Percentiles rank a stretch among this genome's conserved stretches.
These are phyloP conservation scores for Caenorhabditis wallacei DNA, from an alignment of 2,888 invertebrate genomes.

Conservation along the genomic window DNA sequence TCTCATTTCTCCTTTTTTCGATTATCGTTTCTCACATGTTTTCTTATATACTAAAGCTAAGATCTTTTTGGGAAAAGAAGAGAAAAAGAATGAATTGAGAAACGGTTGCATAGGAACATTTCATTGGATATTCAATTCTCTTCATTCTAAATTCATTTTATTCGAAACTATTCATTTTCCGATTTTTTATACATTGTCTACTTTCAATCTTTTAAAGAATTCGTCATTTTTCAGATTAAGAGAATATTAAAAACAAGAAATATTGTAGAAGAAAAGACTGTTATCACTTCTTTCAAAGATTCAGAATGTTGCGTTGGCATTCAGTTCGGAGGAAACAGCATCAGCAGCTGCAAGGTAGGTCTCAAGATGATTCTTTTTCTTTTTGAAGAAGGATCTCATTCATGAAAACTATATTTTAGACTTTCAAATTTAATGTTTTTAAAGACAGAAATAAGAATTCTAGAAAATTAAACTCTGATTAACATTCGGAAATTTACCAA, in stretches of 20 bases:
- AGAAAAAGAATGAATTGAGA: slow-evolving; percentile 2
- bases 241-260: too few species aligned
- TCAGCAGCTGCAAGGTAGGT: slow-evolving; percentile 62
- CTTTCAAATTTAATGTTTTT: too few species aligned
- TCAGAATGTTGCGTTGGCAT: slow-evolving; percentile 68
- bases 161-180: not conserved
- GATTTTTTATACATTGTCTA: not conserved
- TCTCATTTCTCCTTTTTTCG: slow-evolving; percentile 7
- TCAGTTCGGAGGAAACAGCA: slow-evolving; percentile 70
- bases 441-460: too few species aligned
- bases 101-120: slow-evolving; percentile 25
- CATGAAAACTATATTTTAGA: too few species aligned
- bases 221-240: too few species aligned
- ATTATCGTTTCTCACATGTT: slow-evolving; percentile 16
- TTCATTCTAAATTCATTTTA: slow-evolving; percentile 15
- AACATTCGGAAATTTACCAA: too few species aligned
- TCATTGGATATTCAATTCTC: slow-evolving; percentile 17
- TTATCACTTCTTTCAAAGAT: not conserved
- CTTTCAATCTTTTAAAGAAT: too few species aligned
- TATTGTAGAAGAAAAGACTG: not conserved
- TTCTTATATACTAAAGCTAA: slow-evolving; percentile 1
- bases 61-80: not conserved
- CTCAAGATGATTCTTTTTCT: not conserved
- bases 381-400: not conserved
- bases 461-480: too few species aligned